Evolutionary conservation across 2,113 vertebrate genomes (phyloP).

Genomic region (Pterocles burchelli): DNA sequence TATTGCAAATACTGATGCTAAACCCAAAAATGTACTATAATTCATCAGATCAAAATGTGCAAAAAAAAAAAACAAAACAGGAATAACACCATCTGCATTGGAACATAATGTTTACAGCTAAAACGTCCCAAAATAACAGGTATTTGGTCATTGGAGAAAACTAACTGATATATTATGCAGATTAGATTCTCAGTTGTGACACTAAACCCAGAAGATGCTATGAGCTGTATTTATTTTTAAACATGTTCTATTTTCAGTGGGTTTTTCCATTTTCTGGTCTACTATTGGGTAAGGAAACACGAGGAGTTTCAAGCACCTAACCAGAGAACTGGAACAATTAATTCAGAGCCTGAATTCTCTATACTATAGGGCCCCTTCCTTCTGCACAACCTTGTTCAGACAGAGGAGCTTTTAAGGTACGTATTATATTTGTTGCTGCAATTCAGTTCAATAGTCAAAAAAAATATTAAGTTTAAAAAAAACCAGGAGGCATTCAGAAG

Average conservation of each 20-base stretch:
- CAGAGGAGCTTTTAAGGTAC: neutral
- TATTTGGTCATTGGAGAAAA: neutral
- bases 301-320: neutral
- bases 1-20: neutral
- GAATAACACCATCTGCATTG: neutral
- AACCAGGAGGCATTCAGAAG: neutral
- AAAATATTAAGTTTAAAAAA: neutral
- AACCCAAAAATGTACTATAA: neutral
- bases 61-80: neutral
- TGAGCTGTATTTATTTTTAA: neutral
- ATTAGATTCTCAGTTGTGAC: neutral
- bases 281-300: neutral
- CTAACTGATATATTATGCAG: neutral
- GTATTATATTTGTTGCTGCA: neutral
- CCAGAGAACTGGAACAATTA: neutral
- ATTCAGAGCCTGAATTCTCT: neutral
- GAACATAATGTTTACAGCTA: neutral
- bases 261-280: neutral
- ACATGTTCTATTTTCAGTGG: neutral
- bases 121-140: neutral
- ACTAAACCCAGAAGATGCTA: neutral
- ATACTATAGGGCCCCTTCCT: neutral
- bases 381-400: neutral
- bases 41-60: neutral
- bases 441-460: neutral